Conservation (phyloP, 2,113 vertebrate genomes). For the Hippoglossus stenolepis region DNA sequence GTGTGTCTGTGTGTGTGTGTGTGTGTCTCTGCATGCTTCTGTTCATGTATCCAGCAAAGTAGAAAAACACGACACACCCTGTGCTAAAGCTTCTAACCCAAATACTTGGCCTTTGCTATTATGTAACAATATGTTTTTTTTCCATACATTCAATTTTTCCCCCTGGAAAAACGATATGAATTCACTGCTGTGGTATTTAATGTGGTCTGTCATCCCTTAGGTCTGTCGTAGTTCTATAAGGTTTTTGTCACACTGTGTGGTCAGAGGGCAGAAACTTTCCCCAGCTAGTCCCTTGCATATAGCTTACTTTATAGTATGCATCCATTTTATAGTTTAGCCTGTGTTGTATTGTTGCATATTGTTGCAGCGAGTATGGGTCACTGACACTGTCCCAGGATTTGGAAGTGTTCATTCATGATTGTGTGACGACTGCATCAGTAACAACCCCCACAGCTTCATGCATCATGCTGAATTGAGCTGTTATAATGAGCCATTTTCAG, state of each 20-base stretch:
- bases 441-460: too few species aligned
- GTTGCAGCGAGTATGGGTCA: too few species aligned
- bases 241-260: slow-evolving; percentile 19
- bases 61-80: background rate
- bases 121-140: slow-evolving; percentile 47
- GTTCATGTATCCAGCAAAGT: slow-evolving; percentile 28
- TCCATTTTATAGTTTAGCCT: background rate
- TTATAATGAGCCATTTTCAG: too few species aligned
- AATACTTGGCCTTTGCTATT: slow-evolving; percentile 26
- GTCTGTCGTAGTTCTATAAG: background rate
- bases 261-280: too few species aligned
- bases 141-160: slow-evolving; percentile 18
- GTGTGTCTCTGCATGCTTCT: slow-evolving; percentile 7
- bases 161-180: slow-evolving; percentile 52
- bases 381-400: too few species aligned
- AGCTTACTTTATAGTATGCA: too few species aligned
- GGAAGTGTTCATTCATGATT: too few species aligned
- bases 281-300: too few species aligned
- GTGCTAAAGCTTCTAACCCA: slow-evolving; percentile 14
- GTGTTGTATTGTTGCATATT: too few species aligned
- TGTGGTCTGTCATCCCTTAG: background rate
- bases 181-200: slow-evolving; percentile 7
- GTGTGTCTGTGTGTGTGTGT: too few species aligned
- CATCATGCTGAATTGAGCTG: too few species aligned
- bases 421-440: too few species aligned